Conservation (phyloP, 1,140 invertebrate genomes). For the Artemia franciscana region DNA sequence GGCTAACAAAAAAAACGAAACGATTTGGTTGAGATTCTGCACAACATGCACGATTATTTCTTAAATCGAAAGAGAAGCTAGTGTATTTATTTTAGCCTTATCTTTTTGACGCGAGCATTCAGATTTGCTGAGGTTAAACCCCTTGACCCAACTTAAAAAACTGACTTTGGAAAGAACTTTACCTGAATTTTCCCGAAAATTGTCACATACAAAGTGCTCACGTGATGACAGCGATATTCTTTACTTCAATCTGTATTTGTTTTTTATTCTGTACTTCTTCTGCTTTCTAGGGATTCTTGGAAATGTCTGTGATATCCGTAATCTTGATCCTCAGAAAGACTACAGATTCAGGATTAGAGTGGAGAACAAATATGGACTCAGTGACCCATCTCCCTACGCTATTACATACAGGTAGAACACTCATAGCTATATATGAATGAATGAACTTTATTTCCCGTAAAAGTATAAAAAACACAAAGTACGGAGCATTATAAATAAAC, state of each 20-base stretch:
- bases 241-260: not conserved
- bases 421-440: not conserved
- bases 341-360: slow-evolving; percentile 82
- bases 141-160: no score
- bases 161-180: no score
- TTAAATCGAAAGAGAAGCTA: no score
- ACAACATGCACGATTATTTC: no score
- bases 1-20: no score
- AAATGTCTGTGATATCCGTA: slow-evolving; percentile 56
- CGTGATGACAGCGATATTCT: not conserved
- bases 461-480: not conserved
- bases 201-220: not conserved
- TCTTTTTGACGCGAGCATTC: no score
- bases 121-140: no score
- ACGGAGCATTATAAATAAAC: no score
- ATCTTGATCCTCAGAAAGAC: slow-evolving; percentile 59
- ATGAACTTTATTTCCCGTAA: not conserved
- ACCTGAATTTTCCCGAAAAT: not conserved
- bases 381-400: slow-evolving; percentile 70
- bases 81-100: no score
- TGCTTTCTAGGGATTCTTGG: slow-evolving; percentile 35
- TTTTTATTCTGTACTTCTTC: not conserved
- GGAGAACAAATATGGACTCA: slow-evolving; percentile 88
- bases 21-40: no score
- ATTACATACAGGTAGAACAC: slow-evolving; percentile 35